Evolutionary conservation across 37 sponge, comb jelly and placozoan species (phyloP).

Genomic region (Tethya wilhelma): DNA sequence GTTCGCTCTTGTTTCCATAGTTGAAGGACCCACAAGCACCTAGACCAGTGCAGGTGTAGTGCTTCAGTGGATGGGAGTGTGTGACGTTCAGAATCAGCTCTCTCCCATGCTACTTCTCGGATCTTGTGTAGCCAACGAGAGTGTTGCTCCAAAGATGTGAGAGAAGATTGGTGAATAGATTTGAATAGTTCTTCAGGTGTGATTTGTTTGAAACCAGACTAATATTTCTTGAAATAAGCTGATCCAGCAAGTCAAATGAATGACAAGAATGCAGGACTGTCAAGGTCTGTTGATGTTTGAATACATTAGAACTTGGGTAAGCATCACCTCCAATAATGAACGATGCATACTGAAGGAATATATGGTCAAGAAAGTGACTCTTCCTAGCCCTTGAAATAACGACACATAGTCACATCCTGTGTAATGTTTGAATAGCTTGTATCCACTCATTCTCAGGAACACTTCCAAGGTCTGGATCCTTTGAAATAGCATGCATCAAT

Average conservation of each 20-base stretch:
- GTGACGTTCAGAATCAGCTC: conserved; percentile 10
- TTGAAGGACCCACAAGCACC: conserved; percentile 4
- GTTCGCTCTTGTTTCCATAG: background rate
- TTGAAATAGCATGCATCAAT: background rate
- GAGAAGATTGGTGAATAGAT: background rate
- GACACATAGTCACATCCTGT: conserved; percentile 47
- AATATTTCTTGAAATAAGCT: background rate
- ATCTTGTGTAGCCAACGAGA: background rate
- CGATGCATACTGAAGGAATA: conserved; percentile 27
- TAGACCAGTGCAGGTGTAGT: background rate
- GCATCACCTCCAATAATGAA: conserved; percentile 21
- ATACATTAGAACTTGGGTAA: too few relatives aligned
- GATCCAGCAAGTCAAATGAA: conserved; percentile 1
- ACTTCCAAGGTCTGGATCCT: background rate
- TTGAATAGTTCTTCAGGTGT: background rate
- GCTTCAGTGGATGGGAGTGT: conserved; percentile 9
- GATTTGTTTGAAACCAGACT: background rate
- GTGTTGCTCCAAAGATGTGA: background rate
- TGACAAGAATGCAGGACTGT: background rate
- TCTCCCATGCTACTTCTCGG: background rate
- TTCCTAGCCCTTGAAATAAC: conserved; percentile 25
- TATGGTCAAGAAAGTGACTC: conserved; percentile 4
- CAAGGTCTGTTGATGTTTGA: background rate
- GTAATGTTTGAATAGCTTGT: conserved; percentile 11
- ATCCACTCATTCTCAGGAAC: background rate